These are phyloP conservation scores for Amblyopsis rosae DNA, from an alignment of 2,113 vertebrate genomes.

Conservation along the genomic window DNA sequence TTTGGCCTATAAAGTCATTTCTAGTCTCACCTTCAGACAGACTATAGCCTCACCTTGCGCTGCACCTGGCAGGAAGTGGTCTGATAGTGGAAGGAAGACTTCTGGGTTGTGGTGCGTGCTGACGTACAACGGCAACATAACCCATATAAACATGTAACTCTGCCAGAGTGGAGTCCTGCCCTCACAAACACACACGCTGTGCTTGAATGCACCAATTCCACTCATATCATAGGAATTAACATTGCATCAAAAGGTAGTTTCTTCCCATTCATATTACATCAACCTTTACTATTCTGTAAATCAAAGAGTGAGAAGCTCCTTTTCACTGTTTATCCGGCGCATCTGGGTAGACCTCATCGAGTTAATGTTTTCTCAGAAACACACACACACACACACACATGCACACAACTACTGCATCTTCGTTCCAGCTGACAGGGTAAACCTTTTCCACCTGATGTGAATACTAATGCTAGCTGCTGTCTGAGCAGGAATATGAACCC, in stretches of 20 bases:
- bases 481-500: background rate
- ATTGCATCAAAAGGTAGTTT: background rate
- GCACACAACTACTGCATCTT: conserved; percentile 47
- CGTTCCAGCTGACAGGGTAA: conserved; percentile 54
- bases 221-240: background rate
- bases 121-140: conserved; percentile 51
- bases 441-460: conserved; percentile 59
- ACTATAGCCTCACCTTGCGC: conserved; percentile 47
- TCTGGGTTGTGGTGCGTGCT: conserved; percentile 66
- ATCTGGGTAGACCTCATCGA: background rate
- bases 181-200: background rate
- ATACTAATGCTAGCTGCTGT: conserved; percentile 50
- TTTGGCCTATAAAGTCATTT: background rate
- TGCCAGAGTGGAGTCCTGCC: conserved; percentile 56
- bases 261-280: background rate
- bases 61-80: conserved; percentile 67
- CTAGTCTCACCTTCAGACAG: background rate
- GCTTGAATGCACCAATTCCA: background rate
- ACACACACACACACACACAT: background rate
- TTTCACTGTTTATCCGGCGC: conserved; percentile 11
- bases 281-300: conserved; percentile 27
- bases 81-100: conserved; percentile 69
- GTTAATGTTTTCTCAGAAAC: conserved; percentile 10
- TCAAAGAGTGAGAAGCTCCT: conserved; percentile 48
- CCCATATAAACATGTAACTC: conserved; percentile 59